Evolutionary conservation across 2,797 vertebrate species (phyloP).

Genomic region (Lepidocolaptes lacrymiger): DNA sequence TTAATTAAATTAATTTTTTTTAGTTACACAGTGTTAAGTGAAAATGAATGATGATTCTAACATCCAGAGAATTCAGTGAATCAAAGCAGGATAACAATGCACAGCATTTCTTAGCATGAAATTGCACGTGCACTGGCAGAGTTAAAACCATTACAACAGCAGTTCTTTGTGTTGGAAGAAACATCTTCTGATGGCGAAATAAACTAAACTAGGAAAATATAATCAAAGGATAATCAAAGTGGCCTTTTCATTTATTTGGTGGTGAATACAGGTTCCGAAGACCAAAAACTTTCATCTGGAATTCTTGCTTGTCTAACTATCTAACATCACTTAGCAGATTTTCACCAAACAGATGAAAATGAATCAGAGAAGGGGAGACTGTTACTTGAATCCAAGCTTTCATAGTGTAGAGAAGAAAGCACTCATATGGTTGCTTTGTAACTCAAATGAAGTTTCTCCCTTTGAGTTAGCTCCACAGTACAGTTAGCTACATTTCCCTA

Average conservation of each 20-base stretch:
- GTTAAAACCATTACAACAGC: neutral
- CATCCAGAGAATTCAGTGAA: neutral
- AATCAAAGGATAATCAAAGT: neutral
- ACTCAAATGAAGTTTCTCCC: neutral
- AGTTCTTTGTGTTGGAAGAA: neutral
- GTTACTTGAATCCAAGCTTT: neutral
- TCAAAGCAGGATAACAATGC: neutral
- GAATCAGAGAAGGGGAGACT: neutral
- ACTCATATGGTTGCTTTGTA: neutral
- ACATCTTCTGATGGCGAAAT: neutral
- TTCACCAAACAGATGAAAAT: neutral
- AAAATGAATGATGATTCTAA: neutral
- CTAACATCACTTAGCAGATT: neutral
- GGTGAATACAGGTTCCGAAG: neutral
- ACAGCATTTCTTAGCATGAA: neutral
- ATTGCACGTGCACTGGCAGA: neutral
- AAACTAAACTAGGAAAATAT: neutral
- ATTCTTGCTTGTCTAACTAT: neutral
- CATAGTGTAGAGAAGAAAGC: neutral
- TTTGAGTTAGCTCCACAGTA: neutral
- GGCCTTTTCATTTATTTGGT: neutral
- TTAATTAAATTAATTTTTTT: neutral
- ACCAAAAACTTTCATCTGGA: neutral
- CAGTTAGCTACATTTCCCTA: neutral
- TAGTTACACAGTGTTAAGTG: neutral